Evolutionary conservation across 2,888 invertebrate genomes (phyloP).

Genomic region (Scelioninae gen. 1): DNA sequence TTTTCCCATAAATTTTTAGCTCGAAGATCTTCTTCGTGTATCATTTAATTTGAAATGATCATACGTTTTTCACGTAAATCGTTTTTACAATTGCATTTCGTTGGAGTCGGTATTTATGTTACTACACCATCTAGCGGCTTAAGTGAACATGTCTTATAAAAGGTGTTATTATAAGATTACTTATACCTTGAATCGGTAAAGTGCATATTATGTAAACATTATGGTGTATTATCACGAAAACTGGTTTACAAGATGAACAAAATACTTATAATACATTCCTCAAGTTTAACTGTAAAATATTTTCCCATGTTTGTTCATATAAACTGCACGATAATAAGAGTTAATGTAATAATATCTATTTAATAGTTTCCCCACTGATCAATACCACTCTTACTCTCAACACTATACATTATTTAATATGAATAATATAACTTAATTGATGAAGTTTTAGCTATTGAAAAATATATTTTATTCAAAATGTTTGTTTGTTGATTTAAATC

Average conservation of each 20-base stretch:
- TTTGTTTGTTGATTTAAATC: not conserved
- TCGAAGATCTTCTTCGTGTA: too few species aligned
- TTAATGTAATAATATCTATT: too few species aligned
- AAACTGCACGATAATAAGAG: too few species aligned
- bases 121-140: slow-evolving; percentile 24
- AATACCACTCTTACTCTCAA: not conserved
- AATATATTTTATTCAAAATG: not conserved
- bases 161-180: slow-evolving; percentile 12
- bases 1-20: too few species aligned
- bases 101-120: slow-evolving; percentile 7
- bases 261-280: too few species aligned
- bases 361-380: not conserved
- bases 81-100: slow-evolving; percentile 2
- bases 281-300: too few species aligned
- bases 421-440: too few species aligned
- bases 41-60: too few species aligned
- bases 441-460: too few species aligned
- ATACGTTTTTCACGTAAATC: not conserved
- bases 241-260: not conserved
- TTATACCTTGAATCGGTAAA: slow-evolving; percentile 26
- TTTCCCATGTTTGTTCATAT: too few species aligned
- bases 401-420: too few species aligned
- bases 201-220: not conserved
- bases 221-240: not conserved
- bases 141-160: slow-evolving; percentile 16